Conservation (phyloP, 2,888 invertebrate genomes). For the Calameuta filiformis region DNA sequence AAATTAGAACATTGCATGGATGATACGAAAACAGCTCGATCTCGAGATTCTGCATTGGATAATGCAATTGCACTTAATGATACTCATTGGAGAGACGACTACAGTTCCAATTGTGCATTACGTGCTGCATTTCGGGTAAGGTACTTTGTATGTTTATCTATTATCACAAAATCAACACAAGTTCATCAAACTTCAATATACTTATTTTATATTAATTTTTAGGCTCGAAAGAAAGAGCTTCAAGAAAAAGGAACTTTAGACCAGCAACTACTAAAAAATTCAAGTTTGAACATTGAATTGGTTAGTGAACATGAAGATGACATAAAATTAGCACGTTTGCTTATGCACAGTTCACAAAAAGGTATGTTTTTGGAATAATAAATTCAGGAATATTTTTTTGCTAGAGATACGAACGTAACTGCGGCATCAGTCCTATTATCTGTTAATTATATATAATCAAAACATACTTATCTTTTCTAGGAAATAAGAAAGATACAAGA, state of each 20-base stretch:
- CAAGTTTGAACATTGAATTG: conserved; percentile 81
- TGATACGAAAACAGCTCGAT: conserved; percentile 78
- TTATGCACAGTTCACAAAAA: conserved; percentile 74
- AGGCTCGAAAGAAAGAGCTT: conserved; percentile 81
- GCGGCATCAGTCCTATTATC: not conserved
- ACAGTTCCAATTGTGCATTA: conserved; percentile 87
- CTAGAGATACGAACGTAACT: not conserved
- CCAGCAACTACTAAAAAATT: conserved; percentile 77
- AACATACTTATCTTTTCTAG: conserved; percentile 33
- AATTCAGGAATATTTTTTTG: not conserved
- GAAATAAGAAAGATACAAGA: conserved; percentile 25
- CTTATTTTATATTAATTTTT: conserved; percentile 35
- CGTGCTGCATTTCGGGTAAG: conserved; percentile 88
- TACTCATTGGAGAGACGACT: conserved; percentile 91
- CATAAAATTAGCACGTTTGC: conserved; percentile 79
- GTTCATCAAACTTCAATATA: not conserved
- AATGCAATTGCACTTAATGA: conserved; percentile 83
- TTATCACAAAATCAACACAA: not conserved
- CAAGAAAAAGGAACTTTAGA: conserved; percentile 77
- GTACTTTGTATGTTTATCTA: not conserved
- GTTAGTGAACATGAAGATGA: conserved; percentile 86
- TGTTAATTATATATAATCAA: not conserved
- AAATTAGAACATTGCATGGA: conserved; percentile 92
- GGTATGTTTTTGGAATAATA: conserved; percentile 62
- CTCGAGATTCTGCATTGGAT: conserved; percentile 78